Conservation (phyloP, 2,113 vertebrate genomes). For the Murina feae region DNA sequence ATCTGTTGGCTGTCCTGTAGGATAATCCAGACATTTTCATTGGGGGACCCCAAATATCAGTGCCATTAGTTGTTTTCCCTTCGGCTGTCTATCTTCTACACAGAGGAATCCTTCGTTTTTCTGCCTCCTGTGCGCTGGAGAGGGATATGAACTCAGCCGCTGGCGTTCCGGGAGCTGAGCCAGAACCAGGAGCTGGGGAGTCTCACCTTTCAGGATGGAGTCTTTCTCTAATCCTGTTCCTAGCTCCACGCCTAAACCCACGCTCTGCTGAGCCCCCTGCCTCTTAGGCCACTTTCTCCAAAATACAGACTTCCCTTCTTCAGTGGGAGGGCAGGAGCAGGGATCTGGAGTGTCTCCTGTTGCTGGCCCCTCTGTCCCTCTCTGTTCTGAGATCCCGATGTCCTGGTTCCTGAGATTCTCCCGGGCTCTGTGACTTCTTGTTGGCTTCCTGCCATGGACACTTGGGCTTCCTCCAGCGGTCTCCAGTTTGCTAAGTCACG, state of each 20-base stretch:
- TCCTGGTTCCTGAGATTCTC: neutral
- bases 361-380: neutral
- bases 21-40: neutral
- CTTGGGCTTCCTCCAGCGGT: neutral
- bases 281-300: neutral
- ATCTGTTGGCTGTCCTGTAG: neutral
- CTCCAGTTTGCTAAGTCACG: neutral
- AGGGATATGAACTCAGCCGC: neutral
- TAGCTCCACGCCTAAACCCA: neutral
- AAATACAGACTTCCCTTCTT: neutral
- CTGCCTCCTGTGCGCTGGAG: neutral
- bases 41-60: neutral
- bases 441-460: neutral
- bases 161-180: neutral
- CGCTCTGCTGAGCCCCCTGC: neutral
- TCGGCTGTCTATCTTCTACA: neutral
- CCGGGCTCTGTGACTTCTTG: neutral
- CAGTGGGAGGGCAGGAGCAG: neutral
- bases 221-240: neutral
- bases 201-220: neutral
- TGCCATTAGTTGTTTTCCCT: neutral
- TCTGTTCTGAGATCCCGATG: neutral
- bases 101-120: neutral
- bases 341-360: neutral
- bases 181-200: neutral